These are phyloP conservation scores for Meles meles DNA, from an alignment of 2,113 vertebrate genomes.

Conservation along the genomic window DNA sequence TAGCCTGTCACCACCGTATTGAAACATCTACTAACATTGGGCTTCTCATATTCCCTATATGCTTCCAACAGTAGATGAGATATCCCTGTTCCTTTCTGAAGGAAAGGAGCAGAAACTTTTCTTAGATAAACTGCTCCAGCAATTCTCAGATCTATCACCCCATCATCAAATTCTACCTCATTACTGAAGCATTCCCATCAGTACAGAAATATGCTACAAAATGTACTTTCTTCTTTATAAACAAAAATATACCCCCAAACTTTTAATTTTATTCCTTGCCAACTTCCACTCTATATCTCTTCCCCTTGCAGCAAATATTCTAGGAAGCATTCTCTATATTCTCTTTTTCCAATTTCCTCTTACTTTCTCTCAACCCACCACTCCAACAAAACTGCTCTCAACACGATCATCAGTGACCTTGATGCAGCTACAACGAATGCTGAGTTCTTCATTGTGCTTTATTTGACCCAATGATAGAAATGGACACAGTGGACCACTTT, in stretches of 20 bases:
- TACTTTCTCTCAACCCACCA: background rate
- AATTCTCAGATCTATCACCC: background rate
- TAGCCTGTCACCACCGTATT: background rate
- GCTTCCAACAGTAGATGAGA: background rate
- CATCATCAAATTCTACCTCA: background rate
- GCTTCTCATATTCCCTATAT: too few species aligned
- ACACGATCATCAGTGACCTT: too few species aligned
- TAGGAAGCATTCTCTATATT: background rate
- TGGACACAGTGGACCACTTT: background rate
- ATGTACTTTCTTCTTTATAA: background rate
- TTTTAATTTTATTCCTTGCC: background rate
- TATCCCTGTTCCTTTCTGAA: background rate
- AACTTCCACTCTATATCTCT: background rate
- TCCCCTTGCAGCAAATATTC: background rate
- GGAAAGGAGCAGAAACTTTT: background rate
- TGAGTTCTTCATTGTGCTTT: background rate
- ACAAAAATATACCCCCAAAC: background rate
- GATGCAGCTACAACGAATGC: background rate
- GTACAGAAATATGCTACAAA: background rate
- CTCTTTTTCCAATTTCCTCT: background rate
- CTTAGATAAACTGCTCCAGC: background rate
- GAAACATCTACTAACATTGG: background rate
- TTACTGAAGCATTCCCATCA: background rate
- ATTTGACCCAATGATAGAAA: background rate
- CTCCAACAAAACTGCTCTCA: background rate